Evolutionary conservation across 2,888 invertebrate species (phyloP).

Genomic region (Crepidodera aurea): DNA sequence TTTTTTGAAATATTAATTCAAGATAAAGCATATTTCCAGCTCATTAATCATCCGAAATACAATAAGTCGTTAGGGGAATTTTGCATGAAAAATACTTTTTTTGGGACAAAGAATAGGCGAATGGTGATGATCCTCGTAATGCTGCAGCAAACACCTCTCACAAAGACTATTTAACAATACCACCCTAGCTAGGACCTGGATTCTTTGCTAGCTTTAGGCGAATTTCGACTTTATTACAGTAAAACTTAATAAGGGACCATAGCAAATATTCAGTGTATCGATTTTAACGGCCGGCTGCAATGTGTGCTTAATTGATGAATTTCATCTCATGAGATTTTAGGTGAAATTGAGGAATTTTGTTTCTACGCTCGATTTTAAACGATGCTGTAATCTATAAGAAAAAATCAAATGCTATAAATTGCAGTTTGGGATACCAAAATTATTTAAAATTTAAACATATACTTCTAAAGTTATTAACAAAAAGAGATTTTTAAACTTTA

Average conservation of each 20-base stretch:
- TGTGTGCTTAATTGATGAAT: conserved; percentile 42
- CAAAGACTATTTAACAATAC: conserved; percentile 45
- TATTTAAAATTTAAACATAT: no score
- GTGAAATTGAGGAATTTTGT: not conserved
- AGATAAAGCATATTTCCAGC: conserved; percentile 49
- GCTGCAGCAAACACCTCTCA: conserved; percentile 37
- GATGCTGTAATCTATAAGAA: no score
- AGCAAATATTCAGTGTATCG: conserved; percentile 30
- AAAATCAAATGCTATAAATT: no score
- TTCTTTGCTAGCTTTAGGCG: conserved; percentile 37
- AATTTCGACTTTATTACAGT: conserved; percentile 42
- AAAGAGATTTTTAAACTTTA: no score
- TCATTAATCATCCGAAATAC: conserved; percentile 54
- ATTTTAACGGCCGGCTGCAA: conserved; percentile 42
- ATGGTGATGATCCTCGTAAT: conserved; percentile 31
- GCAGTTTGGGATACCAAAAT: no score
- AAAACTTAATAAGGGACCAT: conserved; percentile 35
- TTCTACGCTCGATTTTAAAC: no score
- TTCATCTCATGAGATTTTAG: conserved; percentile 36
- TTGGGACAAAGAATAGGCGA: conserved; percentile 50
- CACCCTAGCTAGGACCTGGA: conserved; percentile 41
- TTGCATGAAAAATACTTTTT: conserved; percentile 56
- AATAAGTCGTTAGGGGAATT: conserved; percentile 53
- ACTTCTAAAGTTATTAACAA: no score
- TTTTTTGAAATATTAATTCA: conserved; percentile 40